Evolutionary conservation across 2,888 invertebrate genomes (phyloP), one percentile per base, ranked within the genome.

Genomic region (Perizoma flavofasciatum): DNA sequence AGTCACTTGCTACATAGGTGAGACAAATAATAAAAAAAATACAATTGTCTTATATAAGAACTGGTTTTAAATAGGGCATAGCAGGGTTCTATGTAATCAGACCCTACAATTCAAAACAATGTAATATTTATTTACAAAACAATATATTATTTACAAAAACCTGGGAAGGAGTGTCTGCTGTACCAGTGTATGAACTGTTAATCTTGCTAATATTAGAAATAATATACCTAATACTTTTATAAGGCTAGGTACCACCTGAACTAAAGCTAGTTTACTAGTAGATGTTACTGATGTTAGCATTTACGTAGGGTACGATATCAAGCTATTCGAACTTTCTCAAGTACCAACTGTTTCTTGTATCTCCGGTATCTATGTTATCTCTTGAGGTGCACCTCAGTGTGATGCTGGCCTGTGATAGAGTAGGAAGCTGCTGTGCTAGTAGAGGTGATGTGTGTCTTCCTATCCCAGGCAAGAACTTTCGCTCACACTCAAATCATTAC

Each of bases 371-470:
- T 59, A 59, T 50, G 43, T 59, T 77, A 77, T 77, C 78, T 71
- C 7, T 60, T 22, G 63, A 71, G 69, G 70, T 69, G 68, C 67
- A 73, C 69, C 58, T 65, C 77, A 81, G 80, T 81, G 73, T 73
- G 74, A 79, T 78, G 78, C 73, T 80, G 74, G 67, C 64, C 61
- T 61, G 75, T 66, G 65, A 41, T 55, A 58, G 68, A 66, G 67
- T 56, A 55, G 67, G 67, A 64, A 59, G 62, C 22, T 22, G 22
- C 22, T 22, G 22, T 22, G 22, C 22, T 22, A 55, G 53, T 61
- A 60, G 59, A 63, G 65, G 49, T 58, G 37, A 55, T 52, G 57
- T 48, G 47, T 37, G 35, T 57, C 40, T 48, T 22, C 22, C 22
- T 22, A 22, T 22, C 37, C 49, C 22, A 46, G 48, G 10, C 41